Evolutionary conservation across 2,113 vertebrate species (phyloP).

Genomic region (Dermatemys mawii): DNA sequence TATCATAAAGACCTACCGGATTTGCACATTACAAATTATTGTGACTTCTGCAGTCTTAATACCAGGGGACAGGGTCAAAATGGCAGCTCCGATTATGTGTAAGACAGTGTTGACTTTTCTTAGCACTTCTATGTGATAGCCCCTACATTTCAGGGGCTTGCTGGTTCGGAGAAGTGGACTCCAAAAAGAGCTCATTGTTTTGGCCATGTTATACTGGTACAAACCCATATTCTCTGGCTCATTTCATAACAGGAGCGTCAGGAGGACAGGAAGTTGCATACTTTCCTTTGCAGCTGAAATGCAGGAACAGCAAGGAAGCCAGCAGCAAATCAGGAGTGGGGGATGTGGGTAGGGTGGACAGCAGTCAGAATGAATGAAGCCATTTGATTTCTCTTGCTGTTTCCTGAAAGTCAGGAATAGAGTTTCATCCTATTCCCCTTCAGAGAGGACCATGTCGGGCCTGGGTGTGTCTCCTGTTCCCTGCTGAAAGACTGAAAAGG

Average conservation of each 20-base stretch:
- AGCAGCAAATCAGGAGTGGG: not conserved
- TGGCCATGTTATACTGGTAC: not conserved
- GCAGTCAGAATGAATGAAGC: not conserved
- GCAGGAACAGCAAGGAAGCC: not conserved
- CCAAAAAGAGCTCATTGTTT: rapidly evolving
- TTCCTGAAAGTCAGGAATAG: not conserved
- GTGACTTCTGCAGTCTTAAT: not conserved
- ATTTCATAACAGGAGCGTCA: not conserved
- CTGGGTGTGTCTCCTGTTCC: not conserved
- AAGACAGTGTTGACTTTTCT: not conserved
- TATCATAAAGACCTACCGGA: not conserved
- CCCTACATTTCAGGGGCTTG: not conserved
- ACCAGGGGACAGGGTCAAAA: not conserved
- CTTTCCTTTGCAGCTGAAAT: slow-evolving; percentile 32
- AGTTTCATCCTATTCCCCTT: rapidly evolving
- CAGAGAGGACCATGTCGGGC: not conserved
- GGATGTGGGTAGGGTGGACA: not conserved
- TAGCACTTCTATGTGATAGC: not conserved
- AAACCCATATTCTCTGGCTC: not conserved
- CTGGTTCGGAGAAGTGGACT: not conserved
- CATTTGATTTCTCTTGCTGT: not conserved
- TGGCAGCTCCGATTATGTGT: not conserved
- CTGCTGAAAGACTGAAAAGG: not conserved
- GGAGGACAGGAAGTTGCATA: not conserved
- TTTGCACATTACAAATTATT: not conserved